phyloP scores from a whole-genome alignment of 2,797 vertebrate genomes.

The Enoplosus armatus region DNA sequence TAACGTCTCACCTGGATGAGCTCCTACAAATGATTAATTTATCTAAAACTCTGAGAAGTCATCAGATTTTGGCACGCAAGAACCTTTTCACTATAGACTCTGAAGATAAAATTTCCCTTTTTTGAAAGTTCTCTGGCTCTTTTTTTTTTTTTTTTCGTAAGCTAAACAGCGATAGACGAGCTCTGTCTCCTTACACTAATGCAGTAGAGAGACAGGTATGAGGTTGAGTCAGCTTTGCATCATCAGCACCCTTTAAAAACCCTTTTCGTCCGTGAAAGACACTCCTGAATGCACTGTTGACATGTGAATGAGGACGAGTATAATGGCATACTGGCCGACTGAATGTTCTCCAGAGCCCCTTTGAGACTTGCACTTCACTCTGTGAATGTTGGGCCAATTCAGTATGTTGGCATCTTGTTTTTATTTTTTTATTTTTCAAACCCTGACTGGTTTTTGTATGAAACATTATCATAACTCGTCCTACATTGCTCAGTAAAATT shows the following conservation, averaged over 20 bases:
- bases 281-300: constrained; percentile 9
- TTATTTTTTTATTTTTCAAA: not conserved
- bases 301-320: not conserved
- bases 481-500: not conserved
- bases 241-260: not conserved
- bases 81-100: not conserved
- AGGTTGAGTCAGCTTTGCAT: constrained; percentile 33
- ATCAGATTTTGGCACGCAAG: not conserved
- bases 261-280: not conserved
- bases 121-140: not conserved
- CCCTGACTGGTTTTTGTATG: not conserved
- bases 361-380: not conserved
- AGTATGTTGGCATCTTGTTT: not conserved
- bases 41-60: not conserved
- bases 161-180: not conserved
- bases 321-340: not conserved
- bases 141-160: not conserved
- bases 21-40: constrained; percentile 14
- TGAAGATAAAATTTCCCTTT: not conserved
- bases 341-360: not conserved
- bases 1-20: constrained; percentile 8
- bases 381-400: not conserved
- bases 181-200: not conserved
- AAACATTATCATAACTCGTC: not conserved
- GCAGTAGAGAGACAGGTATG: not conserved